Percentiles rank a stretch among this genome's conserved stretches.
phyloP scores from a whole-genome alignment of 2,113 vertebrate species.

The Micronisus gabar region DNA sequence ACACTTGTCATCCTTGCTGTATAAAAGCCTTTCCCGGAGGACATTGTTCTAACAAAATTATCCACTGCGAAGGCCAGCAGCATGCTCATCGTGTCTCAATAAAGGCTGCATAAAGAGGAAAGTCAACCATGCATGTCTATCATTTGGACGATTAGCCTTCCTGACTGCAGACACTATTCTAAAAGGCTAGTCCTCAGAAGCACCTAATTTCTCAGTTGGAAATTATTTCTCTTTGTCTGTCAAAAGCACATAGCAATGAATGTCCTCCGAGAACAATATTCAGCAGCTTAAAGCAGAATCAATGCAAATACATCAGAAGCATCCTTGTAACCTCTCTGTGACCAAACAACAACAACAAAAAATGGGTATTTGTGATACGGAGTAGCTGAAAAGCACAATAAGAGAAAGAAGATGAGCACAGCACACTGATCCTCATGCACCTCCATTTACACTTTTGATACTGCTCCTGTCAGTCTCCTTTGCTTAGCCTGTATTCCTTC shows the following conservation, averaged over 20 bases:
- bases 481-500: not conserved
- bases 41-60: constrained; percentile 63
- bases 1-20: constrained; percentile 53
- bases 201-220: constrained; percentile 48
- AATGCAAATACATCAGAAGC: not conserved
- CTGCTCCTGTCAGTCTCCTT: not conserved
- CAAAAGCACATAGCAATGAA: constrained; percentile 15
- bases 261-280: not conserved
- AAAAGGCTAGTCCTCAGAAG: constrained; percentile 33
- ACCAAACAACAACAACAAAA: not conserved
- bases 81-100: constrained; percentile 51
- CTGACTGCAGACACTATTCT: constrained; percentile 14
- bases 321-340: not conserved
- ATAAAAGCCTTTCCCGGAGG: constrained; percentile 58
- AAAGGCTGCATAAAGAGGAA: constrained; percentile 48
- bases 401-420: not conserved
- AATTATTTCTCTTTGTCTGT: constrained; percentile 46
- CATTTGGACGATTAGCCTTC: constrained; percentile 56
- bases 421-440: not conserved
- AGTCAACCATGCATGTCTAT: constrained; percentile 53
- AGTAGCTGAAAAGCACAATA: not conserved
- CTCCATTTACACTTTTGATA: not conserved
- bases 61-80: constrained; percentile 47
- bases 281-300: not conserved
- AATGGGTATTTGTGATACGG: not conserved